Evolutionary conservation across 2,888 invertebrate genomes (phyloP).

Genomic region (Hypomecis punctinalis): DNA sequence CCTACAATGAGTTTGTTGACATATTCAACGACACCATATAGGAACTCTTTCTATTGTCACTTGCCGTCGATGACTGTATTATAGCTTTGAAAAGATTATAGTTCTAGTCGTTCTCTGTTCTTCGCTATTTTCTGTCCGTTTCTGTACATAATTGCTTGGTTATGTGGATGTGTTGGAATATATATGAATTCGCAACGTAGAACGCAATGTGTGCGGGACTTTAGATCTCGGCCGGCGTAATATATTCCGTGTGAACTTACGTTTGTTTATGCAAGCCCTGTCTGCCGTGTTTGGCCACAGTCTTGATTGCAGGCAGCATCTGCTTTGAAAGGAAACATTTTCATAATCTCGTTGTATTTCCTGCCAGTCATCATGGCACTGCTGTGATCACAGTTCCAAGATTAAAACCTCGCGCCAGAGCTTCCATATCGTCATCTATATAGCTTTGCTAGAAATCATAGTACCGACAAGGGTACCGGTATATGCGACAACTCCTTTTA

Average conservation of each 20-base stretch:
- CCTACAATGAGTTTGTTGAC: too few relatives aligned
- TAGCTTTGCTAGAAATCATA: too few relatives aligned
- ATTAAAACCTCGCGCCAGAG: background rate
- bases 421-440: background rate
- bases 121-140: too few relatives aligned
- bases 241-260: slow-evolving; percentile 17
- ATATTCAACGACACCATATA: too few relatives aligned
- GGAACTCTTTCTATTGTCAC: too few relatives aligned
- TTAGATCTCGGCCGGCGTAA: background rate
- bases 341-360: background rate
- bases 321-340: slow-evolving; percentile 14
- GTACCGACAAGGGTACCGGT: too few relatives aligned
- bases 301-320: slow-evolving; percentile 7
- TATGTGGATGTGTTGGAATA: background rate
- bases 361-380: background rate
- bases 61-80: too few relatives aligned
- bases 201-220: background rate
- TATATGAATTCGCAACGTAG: background rate
- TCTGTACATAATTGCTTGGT: background rate
- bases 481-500: too few relatives aligned
- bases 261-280: slow-evolving; percentile 12
- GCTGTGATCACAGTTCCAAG: background rate
- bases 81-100: too few relatives aligned
- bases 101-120: too few relatives aligned
- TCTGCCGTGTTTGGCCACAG: slow-evolving; percentile 10